These are phyloP conservation scores for Nycticorax nycticorax DNA, from an alignment of 2,113 vertebrate genomes.

Conservation along the genomic window DNA sequence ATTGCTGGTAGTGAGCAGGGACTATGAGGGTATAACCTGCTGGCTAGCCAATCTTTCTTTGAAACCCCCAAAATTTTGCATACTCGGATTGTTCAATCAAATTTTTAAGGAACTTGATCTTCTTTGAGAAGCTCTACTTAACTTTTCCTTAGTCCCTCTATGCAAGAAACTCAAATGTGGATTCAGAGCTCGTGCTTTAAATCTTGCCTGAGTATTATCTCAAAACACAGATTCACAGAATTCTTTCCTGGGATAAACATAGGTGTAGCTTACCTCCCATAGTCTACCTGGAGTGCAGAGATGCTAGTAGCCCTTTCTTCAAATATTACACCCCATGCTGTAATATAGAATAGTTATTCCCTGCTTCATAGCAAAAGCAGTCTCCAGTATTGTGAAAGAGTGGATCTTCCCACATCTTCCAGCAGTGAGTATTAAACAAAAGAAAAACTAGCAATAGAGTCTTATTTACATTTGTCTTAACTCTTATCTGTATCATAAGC, in stretches of 20 bases:
- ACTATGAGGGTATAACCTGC: background rate
- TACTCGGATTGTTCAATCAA: background rate
- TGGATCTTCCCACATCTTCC: background rate
- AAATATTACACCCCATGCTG: background rate
- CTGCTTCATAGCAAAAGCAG: background rate
- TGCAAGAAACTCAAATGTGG: background rate
- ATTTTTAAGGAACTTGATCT: background rate
- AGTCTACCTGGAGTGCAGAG: background rate
- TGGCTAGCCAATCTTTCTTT: background rate
- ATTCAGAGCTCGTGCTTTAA: background rate
- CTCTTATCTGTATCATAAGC: background rate
- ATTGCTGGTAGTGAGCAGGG: background rate
- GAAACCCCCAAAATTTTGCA: background rate
- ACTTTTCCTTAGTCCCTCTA: background rate
- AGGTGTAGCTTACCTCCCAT: background rate
- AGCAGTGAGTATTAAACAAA: background rate
- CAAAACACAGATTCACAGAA: background rate
- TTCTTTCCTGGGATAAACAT: background rate
- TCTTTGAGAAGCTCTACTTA: background rate
- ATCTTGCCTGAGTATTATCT: background rate
- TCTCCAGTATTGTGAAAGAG: background rate
- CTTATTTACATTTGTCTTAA: background rate
- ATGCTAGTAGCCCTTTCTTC: background rate
- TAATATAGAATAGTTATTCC: background rate
- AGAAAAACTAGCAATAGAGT: background rate